Percentiles rank a stretch among this genome's conserved stretches.
Conservation (phyloP, 92 coral and sea anemone species). For the Muricea muricata region DNA sequence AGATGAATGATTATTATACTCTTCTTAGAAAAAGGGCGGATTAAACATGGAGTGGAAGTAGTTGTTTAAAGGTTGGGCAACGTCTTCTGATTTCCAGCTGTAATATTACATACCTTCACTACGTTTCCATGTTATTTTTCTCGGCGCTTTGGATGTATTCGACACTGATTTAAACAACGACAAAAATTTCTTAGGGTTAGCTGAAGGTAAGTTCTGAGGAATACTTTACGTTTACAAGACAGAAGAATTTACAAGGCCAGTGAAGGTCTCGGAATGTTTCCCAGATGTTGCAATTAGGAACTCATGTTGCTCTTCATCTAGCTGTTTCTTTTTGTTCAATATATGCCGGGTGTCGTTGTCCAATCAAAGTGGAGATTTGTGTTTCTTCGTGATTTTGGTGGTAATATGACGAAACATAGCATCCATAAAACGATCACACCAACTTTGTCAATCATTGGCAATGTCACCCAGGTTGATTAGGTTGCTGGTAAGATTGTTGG, state of each 20-base stretch:
- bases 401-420: neutral
- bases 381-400: neutral
- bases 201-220: no score
- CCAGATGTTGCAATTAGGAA: neutral
- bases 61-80: neutral
- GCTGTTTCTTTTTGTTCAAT: neutral
- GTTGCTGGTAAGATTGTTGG: no score
- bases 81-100: neutral
- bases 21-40: no score
- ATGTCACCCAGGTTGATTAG: no score
- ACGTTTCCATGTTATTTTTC: neutral
- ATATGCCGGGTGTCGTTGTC: no score
- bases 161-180: no score
- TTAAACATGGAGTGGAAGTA: no score
- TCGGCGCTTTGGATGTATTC: no score
- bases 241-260: neutral
- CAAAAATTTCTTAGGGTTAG: no score
- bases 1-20: no score
- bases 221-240: neutral
- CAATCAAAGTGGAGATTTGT: neutral
- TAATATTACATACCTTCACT: neutral
- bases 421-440: neutral
- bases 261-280: neutral
- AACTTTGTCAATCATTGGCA: neutral
- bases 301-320: neutral